Evolutionary conservation across 1,140 invertebrate species (phyloP).

Genomic region (Sarcophaga bullata): DNA sequence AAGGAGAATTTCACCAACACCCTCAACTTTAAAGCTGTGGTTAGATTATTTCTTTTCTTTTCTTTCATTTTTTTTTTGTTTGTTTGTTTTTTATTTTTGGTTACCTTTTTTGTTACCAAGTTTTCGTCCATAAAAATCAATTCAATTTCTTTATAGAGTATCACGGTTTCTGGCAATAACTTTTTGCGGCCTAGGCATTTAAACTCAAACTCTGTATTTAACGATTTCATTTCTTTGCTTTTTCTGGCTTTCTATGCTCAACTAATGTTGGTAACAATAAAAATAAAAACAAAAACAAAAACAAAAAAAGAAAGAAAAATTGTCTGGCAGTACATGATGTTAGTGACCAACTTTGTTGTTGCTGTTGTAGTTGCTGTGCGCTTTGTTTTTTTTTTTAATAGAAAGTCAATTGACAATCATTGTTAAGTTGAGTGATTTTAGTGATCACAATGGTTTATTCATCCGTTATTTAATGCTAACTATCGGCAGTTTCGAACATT

Average conservation of each 20-base stretch:
- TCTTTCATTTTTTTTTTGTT: neutral
- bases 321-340: constrained; percentile 21
- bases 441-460: constrained; percentile 9
- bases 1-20: neutral
- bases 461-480: neutral
- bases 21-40: neutral
- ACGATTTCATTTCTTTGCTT: neutral
- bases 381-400: constrained; percentile 46
- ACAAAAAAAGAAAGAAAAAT: neutral
- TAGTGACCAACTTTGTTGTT: constrained; percentile 30
- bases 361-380: constrained; percentile 2
- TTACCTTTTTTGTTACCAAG: no score
- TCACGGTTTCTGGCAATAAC: constrained; percentile 20
- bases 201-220: neutral
- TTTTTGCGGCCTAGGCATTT: constrained; percentile 4
- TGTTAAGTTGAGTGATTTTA: constrained; percentile 58
- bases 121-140: constrained; percentile 20
- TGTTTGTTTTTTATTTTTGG: no score
- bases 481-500: neutral
- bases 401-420: constrained; percentile 66
- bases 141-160: constrained; percentile 17
- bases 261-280: no score
- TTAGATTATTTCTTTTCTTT: neutral
- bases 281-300: no score
- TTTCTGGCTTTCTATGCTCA: neutral